Percentiles rank a stretch among this genome's conserved stretches.
phyloP scores from a whole-genome alignment of 2,888 invertebrate genomes.

The Aphidius colemani region DNA sequence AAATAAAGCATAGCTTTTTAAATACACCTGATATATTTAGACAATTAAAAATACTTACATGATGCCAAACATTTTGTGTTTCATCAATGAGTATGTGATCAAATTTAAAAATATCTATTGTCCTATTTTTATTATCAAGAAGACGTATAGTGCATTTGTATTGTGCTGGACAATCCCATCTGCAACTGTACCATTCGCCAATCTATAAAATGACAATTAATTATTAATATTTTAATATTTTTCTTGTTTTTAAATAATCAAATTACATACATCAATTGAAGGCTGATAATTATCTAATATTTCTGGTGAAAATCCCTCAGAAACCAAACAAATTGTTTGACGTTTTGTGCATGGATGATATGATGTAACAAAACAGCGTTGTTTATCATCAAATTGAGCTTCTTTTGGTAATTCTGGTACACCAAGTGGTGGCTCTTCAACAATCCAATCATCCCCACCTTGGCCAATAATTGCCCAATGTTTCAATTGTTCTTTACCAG shows the following conservation, averaged over 20 bases:
- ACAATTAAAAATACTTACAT: conserved; percentile 33
- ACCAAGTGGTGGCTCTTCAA: conserved; percentile 62
- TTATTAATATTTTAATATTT: too few species aligned
- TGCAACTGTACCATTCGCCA: conserved; percentile 49
- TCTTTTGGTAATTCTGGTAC: conserved; percentile 58
- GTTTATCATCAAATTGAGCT: conserved; percentile 57
- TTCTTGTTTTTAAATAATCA: too few species aligned
- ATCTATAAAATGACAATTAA: background rate
- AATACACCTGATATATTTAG: too few species aligned
- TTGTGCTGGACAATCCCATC: conserved; percentile 49
- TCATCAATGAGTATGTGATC: conserved; percentile 27
- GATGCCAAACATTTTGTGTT: conserved; percentile 47
- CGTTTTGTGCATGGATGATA: conserved; percentile 60
- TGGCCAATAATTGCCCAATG: conserved; percentile 58
- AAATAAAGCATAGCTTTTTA: too few species aligned
- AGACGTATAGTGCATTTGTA: conserved; percentile 42
- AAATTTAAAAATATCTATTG: conserved; percentile 39
- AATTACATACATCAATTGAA: conserved; percentile 52
- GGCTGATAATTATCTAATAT: conserved; percentile 63
- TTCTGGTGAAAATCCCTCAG: conserved; percentile 55
- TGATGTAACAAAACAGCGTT: conserved; percentile 65
- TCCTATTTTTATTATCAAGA: conserved; percentile 29
- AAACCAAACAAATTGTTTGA: conserved; percentile 60
- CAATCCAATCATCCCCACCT: conserved; percentile 60
- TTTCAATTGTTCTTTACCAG: conserved; percentile 56